These are phyloP conservation scores for Ellobius talpinus DNA, from an alignment of 2,113 vertebrate species.

Conservation along the genomic window DNA sequence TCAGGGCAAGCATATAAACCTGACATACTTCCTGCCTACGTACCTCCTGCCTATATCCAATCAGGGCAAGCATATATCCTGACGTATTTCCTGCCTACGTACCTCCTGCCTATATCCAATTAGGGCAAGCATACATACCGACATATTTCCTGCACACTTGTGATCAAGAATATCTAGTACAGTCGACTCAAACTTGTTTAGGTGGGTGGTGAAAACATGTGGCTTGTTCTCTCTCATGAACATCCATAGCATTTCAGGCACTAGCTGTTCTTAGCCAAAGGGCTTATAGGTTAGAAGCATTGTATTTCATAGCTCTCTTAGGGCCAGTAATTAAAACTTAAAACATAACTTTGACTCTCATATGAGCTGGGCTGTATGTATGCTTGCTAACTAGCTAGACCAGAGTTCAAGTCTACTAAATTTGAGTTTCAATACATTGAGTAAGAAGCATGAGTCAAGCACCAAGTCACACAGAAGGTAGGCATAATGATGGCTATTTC, in stretches of 20 bases:
- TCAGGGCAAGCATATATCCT: neutral
- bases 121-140: neutral
- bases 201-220: neutral
- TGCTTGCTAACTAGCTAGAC: too few species aligned
- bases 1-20: neutral
- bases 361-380: neutral
- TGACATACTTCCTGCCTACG: neutral
- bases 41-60: neutral
- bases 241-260: neutral
- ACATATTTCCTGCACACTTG: neutral
- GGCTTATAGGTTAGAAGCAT: neutral
- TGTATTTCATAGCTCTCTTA: neutral
- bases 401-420: neutral
- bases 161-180: neutral
- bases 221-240: neutral
- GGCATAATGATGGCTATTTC: neutral
- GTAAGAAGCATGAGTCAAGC: neutral
- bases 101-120: neutral
- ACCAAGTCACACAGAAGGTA: neutral
- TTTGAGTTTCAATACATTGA: neutral
- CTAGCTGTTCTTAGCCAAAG: neutral
- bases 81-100: neutral
- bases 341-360: neutral
- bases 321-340: neutral
- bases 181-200: neutral